Base-by-base conservation (phyloP, 2,113 vertebrate genomes). In the Eurystomus gularis region DNA sequence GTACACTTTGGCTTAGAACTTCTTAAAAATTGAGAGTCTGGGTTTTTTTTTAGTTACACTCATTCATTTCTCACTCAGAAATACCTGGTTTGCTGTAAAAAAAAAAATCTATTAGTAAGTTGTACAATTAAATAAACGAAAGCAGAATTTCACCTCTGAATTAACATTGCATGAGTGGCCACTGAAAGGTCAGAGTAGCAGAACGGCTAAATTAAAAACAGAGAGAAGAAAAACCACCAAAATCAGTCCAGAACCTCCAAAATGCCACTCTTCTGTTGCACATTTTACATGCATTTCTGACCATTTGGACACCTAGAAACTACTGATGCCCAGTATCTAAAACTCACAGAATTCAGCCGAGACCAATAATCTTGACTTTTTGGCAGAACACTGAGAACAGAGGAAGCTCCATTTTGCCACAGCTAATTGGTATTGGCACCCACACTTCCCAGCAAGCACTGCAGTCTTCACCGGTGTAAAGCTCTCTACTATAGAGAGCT, bases 401-500 rank as follows among this genome's bases (percentile, higher is more conserved):
- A 69, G 25, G 17, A 69, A 57, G 33, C 10, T 69, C 71, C 10
- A 13, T 73, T 80, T 61, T 69, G 58, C 35, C 26, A 44, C 1
- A 23, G 55, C 23, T 57, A 23, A 64, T 17, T 52, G 5, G 14
- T 60, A 0, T 2, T 23, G 44, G 76, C 37, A 69, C 21, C 31
- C 16, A 42, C 55, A 55, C 17, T 17, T 76, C 52, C 51, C 66
- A 77, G 61, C 42, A 68, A 71, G 23, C 23, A 9, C 39, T 24
- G 44, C 17, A 77, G 39, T 6, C 35, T 37, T 55, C 2, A 1
- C 31, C 54, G 5, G 0, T 10, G 20, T 14, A 8, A 64, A 52
- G 7, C 10, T 24, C 39, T 57, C 21, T n/a, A 11, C 10, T n/a
- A 6, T 0, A 65, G 26, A 54, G 24, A 42, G 13, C 3, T 80